Percentiles rank a stretch among this genome's conserved stretches.
Conservation (phyloP, 2,113 vertebrate species). For the Ictalurus furcatus region DNA sequence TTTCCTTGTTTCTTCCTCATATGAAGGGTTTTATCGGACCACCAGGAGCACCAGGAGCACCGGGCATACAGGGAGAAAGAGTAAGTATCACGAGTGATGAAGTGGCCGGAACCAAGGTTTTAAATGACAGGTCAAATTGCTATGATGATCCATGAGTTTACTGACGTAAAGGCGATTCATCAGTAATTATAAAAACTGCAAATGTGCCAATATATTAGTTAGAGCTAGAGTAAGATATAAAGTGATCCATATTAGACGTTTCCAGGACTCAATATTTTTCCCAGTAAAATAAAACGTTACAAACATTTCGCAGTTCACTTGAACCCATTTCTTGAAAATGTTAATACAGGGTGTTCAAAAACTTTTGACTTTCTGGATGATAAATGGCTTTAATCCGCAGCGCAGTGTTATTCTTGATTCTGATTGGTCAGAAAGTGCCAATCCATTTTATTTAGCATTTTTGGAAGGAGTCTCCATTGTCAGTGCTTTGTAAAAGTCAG, state of each 20-base stretch:
- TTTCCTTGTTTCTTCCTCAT: constrained; percentile 11
- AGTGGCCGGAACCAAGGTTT: neutral
- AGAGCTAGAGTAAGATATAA: neutral
- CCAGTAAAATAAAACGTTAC: neutral
- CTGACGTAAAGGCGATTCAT: neutral
- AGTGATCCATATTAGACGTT: neutral
- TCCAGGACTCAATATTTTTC: neutral
- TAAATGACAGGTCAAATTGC: constrained; percentile 3
- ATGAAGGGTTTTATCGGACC: constrained; percentile 93
- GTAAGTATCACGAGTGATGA: constrained; percentile 70
- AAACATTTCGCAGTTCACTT: neutral
- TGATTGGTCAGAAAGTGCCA: neutral
- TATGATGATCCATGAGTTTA: neutral
- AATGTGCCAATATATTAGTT: neutral
- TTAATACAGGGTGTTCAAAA: neutral
- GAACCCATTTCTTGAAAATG: neutral
- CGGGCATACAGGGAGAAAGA: constrained; percentile 87
- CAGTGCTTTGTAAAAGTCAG: neutral
- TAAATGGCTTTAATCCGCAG: neutral
- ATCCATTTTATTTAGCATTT: neutral
- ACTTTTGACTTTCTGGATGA: neutral
- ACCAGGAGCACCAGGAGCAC: constrained; percentile 84
- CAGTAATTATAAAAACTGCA: neutral
- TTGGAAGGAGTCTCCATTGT: neutral
- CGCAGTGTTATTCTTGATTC: neutral